Percentiles rank a stretch among this genome's conserved stretches.
Conservation (phyloP, 53 echinoderm and acorn worm species). For the Temnopleurus reevesii region DNA sequence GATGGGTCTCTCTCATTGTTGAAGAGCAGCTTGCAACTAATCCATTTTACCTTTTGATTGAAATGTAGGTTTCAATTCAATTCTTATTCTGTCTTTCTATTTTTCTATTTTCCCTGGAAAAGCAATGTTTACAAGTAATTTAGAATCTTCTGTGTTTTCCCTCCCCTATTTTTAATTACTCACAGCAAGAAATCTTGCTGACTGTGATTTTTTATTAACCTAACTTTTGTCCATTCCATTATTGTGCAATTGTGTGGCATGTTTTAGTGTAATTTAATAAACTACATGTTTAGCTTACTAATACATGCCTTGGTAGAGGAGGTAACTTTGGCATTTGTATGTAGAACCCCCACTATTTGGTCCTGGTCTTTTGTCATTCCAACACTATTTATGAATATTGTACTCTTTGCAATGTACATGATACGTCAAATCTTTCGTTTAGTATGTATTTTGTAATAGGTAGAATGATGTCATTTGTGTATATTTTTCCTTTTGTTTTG, state of each 20-base stretch:
- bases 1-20: background rate
- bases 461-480: conserved; percentile 31
- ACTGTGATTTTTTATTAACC: conserved; percentile 12
- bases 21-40: no score
- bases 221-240: conserved; percentile 53
- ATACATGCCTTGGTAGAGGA: background rate
- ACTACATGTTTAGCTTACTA: background rate
- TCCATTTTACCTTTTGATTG: no score
- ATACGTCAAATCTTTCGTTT: conserved; percentile 22
- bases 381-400: conserved; percentile 40
- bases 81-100: background rate
- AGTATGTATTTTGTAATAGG: conserved; percentile 28
- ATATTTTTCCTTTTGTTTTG: conserved; percentile 3
- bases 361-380: conserved; percentile 38
- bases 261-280: conserved; percentile 14
- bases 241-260: conserved; percentile 53
- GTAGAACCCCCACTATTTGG: conserved; percentile 25
- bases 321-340: background rate
- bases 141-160: background rate
- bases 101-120: background rate
- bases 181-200: conserved; percentile 16
- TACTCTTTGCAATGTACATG: conserved; percentile 54
- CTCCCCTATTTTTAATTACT: conserved; percentile 10
- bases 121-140: background rate
- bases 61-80: no score